Conservation (phyloP, 2,113 vertebrate species). For the Mesoclemmys tuberculata region DNA sequence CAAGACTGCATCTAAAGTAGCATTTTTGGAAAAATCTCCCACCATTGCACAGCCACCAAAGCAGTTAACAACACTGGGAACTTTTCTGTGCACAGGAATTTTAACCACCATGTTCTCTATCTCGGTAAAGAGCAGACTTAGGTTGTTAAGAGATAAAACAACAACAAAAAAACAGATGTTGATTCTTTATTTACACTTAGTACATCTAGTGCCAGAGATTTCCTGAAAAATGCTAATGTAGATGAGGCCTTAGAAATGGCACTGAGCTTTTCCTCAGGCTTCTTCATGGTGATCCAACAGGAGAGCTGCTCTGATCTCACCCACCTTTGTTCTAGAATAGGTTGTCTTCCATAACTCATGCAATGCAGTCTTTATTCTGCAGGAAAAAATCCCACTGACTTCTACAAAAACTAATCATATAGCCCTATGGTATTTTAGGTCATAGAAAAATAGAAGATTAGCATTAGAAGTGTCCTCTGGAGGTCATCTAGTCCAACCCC, state of each 20-base stretch:
- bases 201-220: neutral
- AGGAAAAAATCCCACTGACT: neutral
- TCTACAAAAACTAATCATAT: neutral
- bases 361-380: neutral
- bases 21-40: neutral
- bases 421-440: too few species aligned
- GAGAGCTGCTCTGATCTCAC: neutral
- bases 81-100: neutral
- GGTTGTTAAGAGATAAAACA: neutral
- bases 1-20: fast-evolving
- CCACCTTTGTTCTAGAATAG: neutral
- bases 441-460: too few species aligned
- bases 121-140: neutral
- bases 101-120: neutral
- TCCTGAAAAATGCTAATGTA: neutral
- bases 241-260: neutral
- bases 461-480: too few species aligned
- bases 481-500: too few species aligned
- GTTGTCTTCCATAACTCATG: neutral
- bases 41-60: neutral
- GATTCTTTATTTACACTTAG: neutral
- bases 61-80: neutral
- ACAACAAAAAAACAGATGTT: neutral
- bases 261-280: neutral
- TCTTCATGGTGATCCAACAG: neutral